Evolutionary conservation across 1,140 invertebrate genomes (phyloP).

Genomic region (Drosophila navojoa): DNA sequence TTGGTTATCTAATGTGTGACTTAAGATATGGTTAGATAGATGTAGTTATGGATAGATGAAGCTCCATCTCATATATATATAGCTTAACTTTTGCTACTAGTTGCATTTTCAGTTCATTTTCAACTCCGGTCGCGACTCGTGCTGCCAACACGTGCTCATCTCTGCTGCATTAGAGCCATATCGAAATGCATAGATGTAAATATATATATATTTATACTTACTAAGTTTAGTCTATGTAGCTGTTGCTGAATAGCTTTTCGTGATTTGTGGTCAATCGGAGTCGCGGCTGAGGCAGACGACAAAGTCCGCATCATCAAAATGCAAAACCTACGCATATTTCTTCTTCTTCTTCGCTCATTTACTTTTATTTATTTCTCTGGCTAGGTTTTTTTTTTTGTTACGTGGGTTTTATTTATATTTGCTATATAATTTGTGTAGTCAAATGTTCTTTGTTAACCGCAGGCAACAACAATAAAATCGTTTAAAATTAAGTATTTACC

Average conservation of each 20-base stretch:
- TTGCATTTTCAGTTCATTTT: too few relatives aligned
- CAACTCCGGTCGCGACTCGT: neutral
- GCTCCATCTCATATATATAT: too few relatives aligned
- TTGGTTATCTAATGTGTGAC: too few relatives aligned
- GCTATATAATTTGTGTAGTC: constrained; percentile 65
- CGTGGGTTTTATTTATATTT: constrained; percentile 70
- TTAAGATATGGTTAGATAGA: too few relatives aligned
- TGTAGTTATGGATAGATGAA: too few relatives aligned
- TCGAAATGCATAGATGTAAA: constrained; percentile 10
- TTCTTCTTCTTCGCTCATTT: constrained; percentile 27
- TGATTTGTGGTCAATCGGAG: constrained; percentile 39
- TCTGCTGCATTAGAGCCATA: constrained; percentile 24
- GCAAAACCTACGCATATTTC: constrained; percentile 69
- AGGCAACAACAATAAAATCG: constrained; percentile 41
- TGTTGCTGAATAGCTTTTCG: constrained; percentile 27
- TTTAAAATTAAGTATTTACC: constrained; percentile 60
- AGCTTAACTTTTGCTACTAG: too few relatives aligned
- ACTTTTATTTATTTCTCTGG: constrained; percentile 31
- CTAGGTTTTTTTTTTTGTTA: constrained; percentile 19
- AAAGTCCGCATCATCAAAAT: constrained; percentile 64
- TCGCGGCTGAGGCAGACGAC: constrained; percentile 12
- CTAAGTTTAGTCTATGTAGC: constrained; percentile 2
- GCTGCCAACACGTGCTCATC: constrained; percentile 22
- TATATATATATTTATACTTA: neutral
- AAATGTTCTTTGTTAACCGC: constrained; percentile 73